Percentiles rank a stretch among this genome's conserved stretches.
These are phyloP conservation scores for Lepetodrilus schrolli DNA, from an alignment of 2,888 invertebrate genomes.

Conservation along the genomic window DNA sequence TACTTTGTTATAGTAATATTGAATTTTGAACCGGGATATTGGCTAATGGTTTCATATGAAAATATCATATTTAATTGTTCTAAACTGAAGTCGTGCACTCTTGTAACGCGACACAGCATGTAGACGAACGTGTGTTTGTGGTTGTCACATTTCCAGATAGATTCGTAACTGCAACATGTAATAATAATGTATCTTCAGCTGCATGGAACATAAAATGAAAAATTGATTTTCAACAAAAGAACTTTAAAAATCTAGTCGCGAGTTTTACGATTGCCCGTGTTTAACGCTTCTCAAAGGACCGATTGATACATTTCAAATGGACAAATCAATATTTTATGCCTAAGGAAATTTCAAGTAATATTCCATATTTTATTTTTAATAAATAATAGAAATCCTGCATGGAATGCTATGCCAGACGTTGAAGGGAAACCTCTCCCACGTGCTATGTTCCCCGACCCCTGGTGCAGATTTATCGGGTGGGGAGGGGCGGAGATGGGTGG, in stretches of 20 bases:
- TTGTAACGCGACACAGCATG: too few relatives aligned
- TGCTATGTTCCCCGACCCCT: not conserved
- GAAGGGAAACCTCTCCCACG: not conserved
- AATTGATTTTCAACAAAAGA: not conserved
- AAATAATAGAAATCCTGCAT: too few relatives aligned
- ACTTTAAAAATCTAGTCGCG: not conserved
- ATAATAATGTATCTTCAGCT: too few relatives aligned
- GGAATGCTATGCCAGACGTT: too few relatives aligned
- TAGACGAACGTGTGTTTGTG: too few relatives aligned
- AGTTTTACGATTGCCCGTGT: not conserved
- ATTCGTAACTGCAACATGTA: too few relatives aligned
- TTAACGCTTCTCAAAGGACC: not conserved
- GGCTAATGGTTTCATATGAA: too few relatives aligned
- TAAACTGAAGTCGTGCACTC: too few relatives aligned
- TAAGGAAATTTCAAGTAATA: not conserved
- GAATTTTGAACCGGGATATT: too few relatives aligned
- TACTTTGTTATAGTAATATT: too few relatives aligned
- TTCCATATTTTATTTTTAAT: constrained; percentile 14
- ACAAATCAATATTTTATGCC: constrained; percentile 1
- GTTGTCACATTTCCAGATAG: too few relatives aligned
- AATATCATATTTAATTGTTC: too few relatives aligned
- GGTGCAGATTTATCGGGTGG: not conserved
- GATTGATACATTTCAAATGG: constrained; percentile 12
- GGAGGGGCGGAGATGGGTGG: not conserved
- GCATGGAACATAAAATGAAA: not conserved